Conservation (phyloP, 2,888 invertebrate genomes). For the Rhamnusium bicolor region DNA sequence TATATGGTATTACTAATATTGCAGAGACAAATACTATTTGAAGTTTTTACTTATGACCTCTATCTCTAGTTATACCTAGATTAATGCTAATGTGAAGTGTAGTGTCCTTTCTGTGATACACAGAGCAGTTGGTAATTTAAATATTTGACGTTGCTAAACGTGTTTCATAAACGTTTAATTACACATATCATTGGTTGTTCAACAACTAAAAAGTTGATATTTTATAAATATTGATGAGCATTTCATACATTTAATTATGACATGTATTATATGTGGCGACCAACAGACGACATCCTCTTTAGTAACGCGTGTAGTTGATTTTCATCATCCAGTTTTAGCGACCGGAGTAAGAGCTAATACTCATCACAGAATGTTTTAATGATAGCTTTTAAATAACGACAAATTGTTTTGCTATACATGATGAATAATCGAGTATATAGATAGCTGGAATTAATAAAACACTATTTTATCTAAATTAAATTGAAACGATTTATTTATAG, state of each 20-base stretch:
- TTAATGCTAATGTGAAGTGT: background rate
- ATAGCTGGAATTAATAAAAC: background rate
- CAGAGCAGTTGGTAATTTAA: constrained; percentile 10
- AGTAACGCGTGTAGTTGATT: background rate
- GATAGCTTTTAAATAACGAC: background rate
- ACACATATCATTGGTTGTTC: constrained; percentile 2
- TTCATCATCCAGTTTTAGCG: background rate
- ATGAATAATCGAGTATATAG: too few relatives aligned
- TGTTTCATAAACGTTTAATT: background rate
- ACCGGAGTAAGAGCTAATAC: background rate
- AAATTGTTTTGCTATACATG: background rate
- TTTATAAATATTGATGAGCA: constrained; percentile 27
- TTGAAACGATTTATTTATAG: too few relatives aligned
- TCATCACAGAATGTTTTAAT: constrained; percentile 13
- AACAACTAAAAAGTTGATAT: constrained; percentile 15
- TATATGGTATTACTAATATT: too few relatives aligned
- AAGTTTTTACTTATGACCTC: too few relatives aligned
- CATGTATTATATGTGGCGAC: constrained; percentile 5
- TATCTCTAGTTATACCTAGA: background rate
- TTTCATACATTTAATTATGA: constrained; percentile 17
- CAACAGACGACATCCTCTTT: constrained; percentile 7
- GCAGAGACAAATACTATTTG: too few relatives aligned
- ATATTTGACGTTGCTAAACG: constrained; percentile 3
- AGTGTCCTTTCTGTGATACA: background rate
- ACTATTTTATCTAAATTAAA: background rate